phyloP scores from a whole-genome alignment of 2,888 invertebrate species.

The Agrochola lychnidis region DNA sequence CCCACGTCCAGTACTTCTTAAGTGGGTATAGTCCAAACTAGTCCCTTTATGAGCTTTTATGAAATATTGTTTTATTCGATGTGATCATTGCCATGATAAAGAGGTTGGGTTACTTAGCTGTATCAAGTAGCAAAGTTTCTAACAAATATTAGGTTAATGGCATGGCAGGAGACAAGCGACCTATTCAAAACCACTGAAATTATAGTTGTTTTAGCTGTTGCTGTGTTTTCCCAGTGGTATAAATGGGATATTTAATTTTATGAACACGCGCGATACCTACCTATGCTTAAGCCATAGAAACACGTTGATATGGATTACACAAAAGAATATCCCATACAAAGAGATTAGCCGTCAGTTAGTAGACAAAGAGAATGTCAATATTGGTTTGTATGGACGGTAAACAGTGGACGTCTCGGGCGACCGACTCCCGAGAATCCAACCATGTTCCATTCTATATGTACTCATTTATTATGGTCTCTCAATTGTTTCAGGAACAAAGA shows the following conservation, averaged over 20 bases:
- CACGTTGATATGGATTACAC: conserved; percentile 71
- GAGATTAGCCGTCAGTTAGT: conserved; percentile 85
- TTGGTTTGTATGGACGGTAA: conserved; percentile 85
- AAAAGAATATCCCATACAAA: conserved; percentile 83
- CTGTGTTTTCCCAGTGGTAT: conserved; percentile 4
- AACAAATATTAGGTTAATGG: conserved; percentile 33
- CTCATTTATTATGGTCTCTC: conserved; percentile 72
- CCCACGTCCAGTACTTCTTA: conserved; percentile 62
- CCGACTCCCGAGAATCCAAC: conserved; percentile 82
- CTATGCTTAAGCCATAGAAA: conserved; percentile 63
- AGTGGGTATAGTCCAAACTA: conserved; percentile 67
- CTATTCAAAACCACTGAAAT: conserved; percentile 14
- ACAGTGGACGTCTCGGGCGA: conserved; percentile 79
- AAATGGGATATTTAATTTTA: conserved; percentile 27
- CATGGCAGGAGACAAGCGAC: not conserved
- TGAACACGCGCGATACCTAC: conserved; percentile 16
- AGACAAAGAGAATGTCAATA: conserved; percentile 88
- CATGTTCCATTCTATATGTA: conserved; percentile 72
- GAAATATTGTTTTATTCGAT: conserved; percentile 52
- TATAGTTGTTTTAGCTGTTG: conserved; percentile 18
- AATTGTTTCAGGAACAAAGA: conserved; percentile 82
- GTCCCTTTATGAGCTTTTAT: conserved; percentile 64
- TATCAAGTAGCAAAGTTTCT: conserved; percentile 49
- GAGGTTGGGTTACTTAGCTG: conserved; percentile 33
- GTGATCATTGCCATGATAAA: conserved; percentile 28